Evolutionary conservation across 2,797 vertebrate genomes (phyloP), one percentile per base, ranked within the genome.

Genomic region (Danionella dracula): DNA sequence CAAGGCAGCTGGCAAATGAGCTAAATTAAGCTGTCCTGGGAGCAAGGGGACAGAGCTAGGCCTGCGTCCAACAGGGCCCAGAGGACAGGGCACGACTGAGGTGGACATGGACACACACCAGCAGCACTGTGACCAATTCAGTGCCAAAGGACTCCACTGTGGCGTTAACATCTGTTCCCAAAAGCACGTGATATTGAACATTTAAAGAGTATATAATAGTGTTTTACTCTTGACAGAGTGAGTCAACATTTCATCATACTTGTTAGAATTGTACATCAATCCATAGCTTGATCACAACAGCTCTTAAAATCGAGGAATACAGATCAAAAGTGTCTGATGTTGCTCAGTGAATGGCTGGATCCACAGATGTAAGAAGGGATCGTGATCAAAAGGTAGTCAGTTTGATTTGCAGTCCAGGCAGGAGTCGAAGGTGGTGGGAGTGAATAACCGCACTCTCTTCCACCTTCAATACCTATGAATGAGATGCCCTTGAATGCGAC

Each of bases 1-100:
- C 59, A 41, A 48, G 64, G 29, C 46, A 70, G 63, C 54, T 58
- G 41, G 60, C 54, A 48, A 50, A 32, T 56, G 44, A 58, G 53
- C 48, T 59, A 59, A 69, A 54, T 66, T 64, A 64, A 54, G 60
- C 51, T 50, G 38, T 35, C 19, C 42, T 37, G 32, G 48, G 56
- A 56, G 53, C 35, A 9, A 20, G 54, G 45, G 68, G 46, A 68
- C 12, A 48, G 41, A 59, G 51, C 37, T 63, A 31, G 51, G 15
- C 16, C 40, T 45, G 50, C 54, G 50, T 65, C 62, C 50, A 65
- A 65, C 53, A 66, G 42, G 53, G 53, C 53, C 32, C 34, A 56
- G 21, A 57, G 63, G 63, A 66, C 32, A 19, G 29, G 3, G 44
- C 19, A 60, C 42, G 42, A 35, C 42, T 60, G 57, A 48, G 31